These are phyloP conservation scores for Nibea albiflora DNA, from an alignment of 2,113 vertebrate genomes.

Conservation along the genomic window DNA sequence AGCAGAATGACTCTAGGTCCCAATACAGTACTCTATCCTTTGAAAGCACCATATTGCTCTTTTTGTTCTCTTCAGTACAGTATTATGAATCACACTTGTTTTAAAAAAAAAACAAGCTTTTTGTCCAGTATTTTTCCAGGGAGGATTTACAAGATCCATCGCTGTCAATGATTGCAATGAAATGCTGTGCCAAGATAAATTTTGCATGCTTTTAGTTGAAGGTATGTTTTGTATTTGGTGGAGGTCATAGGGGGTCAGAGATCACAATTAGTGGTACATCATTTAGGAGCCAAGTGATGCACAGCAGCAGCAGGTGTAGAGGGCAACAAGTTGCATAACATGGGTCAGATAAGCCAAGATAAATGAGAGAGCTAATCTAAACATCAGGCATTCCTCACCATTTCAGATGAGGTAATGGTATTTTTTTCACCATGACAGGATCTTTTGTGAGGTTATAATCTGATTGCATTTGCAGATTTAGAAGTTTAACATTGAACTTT, in stretches of 20 bases:
- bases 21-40: not conserved
- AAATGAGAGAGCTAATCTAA: conserved; percentile 31
- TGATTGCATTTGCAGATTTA: conserved; percentile 10
- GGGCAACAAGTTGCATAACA: conserved; percentile 60
- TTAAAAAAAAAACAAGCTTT: not conserved
- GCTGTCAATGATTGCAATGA: not conserved
- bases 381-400: conserved; percentile 28
- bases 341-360: conserved; percentile 48
- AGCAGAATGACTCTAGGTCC: conserved; percentile 22
- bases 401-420: conserved; percentile 12
- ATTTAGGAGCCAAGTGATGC: conserved; percentile 8
- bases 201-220: not conserved
- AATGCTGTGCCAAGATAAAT: not conserved
- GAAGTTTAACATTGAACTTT: not conserved
- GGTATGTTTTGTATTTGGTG: not conserved
- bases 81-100: not conserved
- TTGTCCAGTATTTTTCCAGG: not conserved
- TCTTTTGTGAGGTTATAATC: conserved; percentile 5
- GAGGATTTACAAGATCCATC: not conserved
- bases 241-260: conserved; percentile 8
- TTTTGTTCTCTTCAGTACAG: not conserved
- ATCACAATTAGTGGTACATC: not conserved
- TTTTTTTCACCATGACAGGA: conserved; percentile 9
- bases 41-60: conserved; percentile 11
- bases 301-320: conserved; percentile 55